Evolutionary conservation across 2,888 invertebrate genomes (phyloP).

Genomic region (Lasioglossum marginatum): DNA sequence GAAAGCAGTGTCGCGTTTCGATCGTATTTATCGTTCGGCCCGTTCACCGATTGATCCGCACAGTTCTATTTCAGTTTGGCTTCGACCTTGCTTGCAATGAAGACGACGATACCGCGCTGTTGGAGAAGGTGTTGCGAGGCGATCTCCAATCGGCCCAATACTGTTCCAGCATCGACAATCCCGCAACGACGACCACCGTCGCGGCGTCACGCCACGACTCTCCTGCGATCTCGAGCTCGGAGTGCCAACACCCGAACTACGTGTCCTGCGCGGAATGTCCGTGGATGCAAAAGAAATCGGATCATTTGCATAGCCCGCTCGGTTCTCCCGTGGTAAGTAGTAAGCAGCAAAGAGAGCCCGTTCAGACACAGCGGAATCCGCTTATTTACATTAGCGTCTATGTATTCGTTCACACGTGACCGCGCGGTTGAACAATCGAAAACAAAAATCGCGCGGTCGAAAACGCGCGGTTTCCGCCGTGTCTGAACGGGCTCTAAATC

Average conservation of each 20-base stretch:
- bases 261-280: constrained; percentile 62
- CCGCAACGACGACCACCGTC: background rate
- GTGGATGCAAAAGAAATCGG: constrained; percentile 33
- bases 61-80: background rate
- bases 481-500: no score
- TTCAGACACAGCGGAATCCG: no score
- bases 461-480: no score
- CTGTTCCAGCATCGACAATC: constrained; percentile 49
- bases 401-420: no score
- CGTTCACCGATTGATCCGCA: background rate
- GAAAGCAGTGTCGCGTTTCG: background rate
- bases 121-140: constrained; percentile 68
- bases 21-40: background rate
- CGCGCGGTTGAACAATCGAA: no score
- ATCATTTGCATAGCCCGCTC: constrained; percentile 66
- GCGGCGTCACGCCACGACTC: background rate
- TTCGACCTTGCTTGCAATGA: background rate
- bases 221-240: constrained; percentile 58
- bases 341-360: no score
- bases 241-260: constrained; percentile 72
- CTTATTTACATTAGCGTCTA: no score
- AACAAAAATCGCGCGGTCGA: no score
- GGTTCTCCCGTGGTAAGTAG: constrained; percentile 67
- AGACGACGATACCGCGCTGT: constrained; percentile 61
- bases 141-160: constrained; percentile 70